Base-by-base conservation (phyloP, 2,888 invertebrate species). In the Oscheius sp. region DNA sequence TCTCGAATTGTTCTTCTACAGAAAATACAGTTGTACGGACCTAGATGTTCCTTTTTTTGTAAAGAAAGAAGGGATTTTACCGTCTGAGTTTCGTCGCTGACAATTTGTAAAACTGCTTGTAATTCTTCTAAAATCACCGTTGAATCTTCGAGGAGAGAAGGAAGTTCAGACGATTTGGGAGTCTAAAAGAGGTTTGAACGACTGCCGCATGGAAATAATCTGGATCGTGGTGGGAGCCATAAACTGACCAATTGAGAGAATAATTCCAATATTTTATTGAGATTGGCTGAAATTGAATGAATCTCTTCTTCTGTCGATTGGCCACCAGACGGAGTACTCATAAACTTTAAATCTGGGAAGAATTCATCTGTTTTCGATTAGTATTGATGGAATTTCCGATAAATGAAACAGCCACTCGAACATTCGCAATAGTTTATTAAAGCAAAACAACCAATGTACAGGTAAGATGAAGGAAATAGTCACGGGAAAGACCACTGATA, bases 401-500 rank as follows among this genome's bases (percentile, higher is more conserved):
- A 55, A 55, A 25, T 25, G 25, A 7, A 25, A 55, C 2, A 55
- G 49, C 16, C 23, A 55, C 5, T 13, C 23, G 6, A 13, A 13
- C 3, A 49, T 58, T 12, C 13, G 27, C 27, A 58, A 58, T 25
- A n/a, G 13, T 58, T 58, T 27, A 58, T 58, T 58, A 27, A 16
- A 58, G 49, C 49, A 1, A 27, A 25, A 27, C 23, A 13, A 55
- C 55, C 55, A 55, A 23, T 55, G 13, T 12, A 61, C 7, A 43
- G 41, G 43, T 16, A 18, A 35, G n/a, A 61, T n/a, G 41, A 41
- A 43, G 23, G 18, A 13, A 61, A 0, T 35, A 43, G 6, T 25
- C n/a, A n/a, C 61, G n/a, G 66, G 66, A 66, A 66, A 66, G 66
- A 66, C 66, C n/a, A 27, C 49, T 66, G 66, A 66, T 66, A 66